Evolutionary conservation across 1,140 invertebrate genomes (phyloP).

Genomic region (Neodiprion virginianus): DNA sequence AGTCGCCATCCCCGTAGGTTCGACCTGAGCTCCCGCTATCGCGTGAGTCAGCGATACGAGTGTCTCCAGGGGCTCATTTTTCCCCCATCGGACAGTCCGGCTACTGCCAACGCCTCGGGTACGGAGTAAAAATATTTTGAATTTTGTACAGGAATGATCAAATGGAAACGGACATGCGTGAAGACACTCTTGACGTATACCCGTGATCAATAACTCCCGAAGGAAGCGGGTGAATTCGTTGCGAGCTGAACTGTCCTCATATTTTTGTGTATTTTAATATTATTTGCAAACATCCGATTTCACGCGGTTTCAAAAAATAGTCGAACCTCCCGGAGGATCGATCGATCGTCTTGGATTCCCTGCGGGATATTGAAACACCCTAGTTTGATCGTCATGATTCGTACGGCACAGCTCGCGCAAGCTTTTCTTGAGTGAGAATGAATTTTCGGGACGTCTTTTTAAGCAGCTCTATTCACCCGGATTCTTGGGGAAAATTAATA

Average conservation of each 20-base stretch:
- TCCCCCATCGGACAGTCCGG: slow-evolving; percentile 35
- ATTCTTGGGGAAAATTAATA: not conserved
- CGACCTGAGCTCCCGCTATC: slow-evolving; percentile 31
- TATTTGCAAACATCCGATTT: no score
- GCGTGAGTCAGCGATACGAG: slow-evolving; percentile 52
- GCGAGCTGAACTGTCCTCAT: not conserved
- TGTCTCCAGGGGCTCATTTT: slow-evolving; percentile 48
- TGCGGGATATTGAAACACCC: no score
- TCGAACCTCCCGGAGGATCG: not conserved
- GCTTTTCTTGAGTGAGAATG: no score
- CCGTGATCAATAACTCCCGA: slow-evolving; percentile 10
- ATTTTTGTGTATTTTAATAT: no score
- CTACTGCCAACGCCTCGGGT: slow-evolving; percentile 37
- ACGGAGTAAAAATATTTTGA: slow-evolving; percentile 31
- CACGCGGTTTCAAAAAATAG: no score
- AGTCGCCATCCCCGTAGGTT: not conserved
- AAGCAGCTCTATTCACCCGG: not conserved
- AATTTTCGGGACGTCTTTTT: not conserved
- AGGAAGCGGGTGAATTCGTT: not conserved
- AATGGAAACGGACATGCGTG: slow-evolving; percentile 7
- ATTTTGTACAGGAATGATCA: slow-evolving; percentile 15
- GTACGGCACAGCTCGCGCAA: no score
- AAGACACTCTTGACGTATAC: not conserved
- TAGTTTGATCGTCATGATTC: no score
- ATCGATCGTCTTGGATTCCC: no score